phyloP scores from a whole-genome alignment of 2,797 vertebrate genomes.

The Avahi laniger region DNA sequence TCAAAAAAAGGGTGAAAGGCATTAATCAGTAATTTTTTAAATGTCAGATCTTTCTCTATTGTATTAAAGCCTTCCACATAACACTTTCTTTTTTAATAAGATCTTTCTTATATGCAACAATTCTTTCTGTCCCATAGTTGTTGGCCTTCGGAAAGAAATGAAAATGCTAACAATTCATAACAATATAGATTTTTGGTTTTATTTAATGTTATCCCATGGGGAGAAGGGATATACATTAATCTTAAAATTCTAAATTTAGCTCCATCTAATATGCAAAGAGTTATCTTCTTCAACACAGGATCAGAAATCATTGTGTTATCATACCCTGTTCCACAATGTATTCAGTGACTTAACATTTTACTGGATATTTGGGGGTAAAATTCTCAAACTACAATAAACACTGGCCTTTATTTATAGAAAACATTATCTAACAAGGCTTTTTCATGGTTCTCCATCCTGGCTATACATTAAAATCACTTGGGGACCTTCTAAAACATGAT shows the following conservation, averaged over 20 bases:
- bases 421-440: neutral
- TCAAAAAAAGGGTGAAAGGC: conserved; percentile 21
- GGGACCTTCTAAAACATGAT: neutral
- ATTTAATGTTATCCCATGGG: neutral
- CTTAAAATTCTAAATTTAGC: conserved; percentile 42
- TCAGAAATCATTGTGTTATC: neutral
- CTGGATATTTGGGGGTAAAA: neutral
- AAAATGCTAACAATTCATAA: conserved; percentile 35
- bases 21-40: neutral
- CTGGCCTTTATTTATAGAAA: neutral
- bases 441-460: neutral
- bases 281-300: conserved; percentile 31
- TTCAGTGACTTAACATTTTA: neutral
- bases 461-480: neutral
- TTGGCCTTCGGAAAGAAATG: neutral
- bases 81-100: conserved; percentile 24
- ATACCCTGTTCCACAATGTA: neutral
- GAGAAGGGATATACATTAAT: neutral
- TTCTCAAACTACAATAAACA: neutral
- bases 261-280: neutral
- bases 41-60: neutral
- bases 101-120: neutral
- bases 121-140: neutral
- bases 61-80: conserved; percentile 34
- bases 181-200: neutral